These are phyloP conservation scores for Macrotrachela quadricornifera DNA, from an alignment of 1,140 invertebrate genomes.

Conservation along the genomic window DNA sequence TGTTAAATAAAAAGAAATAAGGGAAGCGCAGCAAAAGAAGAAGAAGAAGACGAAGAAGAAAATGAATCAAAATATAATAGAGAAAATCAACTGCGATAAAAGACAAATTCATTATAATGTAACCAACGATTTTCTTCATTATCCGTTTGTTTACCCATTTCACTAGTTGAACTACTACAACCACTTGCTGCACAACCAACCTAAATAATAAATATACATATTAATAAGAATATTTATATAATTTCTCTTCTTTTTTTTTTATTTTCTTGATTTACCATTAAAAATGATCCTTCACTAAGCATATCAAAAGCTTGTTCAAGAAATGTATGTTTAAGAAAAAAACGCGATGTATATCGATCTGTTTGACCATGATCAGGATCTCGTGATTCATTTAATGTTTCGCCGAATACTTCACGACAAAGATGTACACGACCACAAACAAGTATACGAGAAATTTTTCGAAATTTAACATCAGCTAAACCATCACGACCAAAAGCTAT, in stretches of 20 bases:
- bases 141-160: constrained; percentile 39
- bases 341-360: constrained; percentile 84
- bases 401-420: constrained; percentile 41
- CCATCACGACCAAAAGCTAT: constrained; percentile 56
- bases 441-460: constrained; percentile 69
- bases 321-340: constrained; percentile 91
- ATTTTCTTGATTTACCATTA: too few relatives aligned
- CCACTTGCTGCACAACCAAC: constrained; percentile 54
- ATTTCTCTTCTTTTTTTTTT: too few relatives aligned
- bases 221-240: too few relatives aligned
- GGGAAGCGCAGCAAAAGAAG: too few relatives aligned
- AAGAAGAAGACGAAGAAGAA: too few relatives aligned
- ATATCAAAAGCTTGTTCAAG: constrained; percentile 96
- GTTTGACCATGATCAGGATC: constrained; percentile 66
- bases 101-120: constrained; percentile 96
- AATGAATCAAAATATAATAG: too few relatives aligned
- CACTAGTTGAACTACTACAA: too few relatives aligned
- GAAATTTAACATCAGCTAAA: constrained; percentile 83
- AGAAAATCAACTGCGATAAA: constrained; percentile 32
- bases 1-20: too few relatives aligned
- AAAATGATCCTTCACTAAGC: constrained; percentile 73
- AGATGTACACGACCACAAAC: constrained; percentile 65
- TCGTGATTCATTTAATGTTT: constrained; percentile 84
- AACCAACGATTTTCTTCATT: constrained; percentile 91
- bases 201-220: constrained; percentile 3